These are phyloP conservation scores for Brachionus koreanus DNA, from an alignment of 1,140 invertebrate genomes.

Conservation along the genomic window DNA sequence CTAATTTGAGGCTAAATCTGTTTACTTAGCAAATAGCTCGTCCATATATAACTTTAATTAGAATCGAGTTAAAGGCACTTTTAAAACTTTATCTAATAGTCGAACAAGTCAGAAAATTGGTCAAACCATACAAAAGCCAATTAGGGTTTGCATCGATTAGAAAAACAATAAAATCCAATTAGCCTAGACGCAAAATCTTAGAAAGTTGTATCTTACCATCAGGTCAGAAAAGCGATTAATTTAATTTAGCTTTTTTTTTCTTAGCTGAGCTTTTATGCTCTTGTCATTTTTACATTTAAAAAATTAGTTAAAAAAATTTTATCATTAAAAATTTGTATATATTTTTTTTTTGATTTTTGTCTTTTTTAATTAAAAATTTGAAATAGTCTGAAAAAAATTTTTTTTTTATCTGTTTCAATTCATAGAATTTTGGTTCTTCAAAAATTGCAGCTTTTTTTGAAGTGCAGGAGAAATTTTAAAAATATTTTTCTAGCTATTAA, in stretches of 20 bases:
- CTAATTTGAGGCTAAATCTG: conserved; percentile 6
- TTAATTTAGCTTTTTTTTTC: not conserved
- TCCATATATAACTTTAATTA: not conserved
- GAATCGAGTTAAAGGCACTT: not conserved
- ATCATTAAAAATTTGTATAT: too few species aligned
- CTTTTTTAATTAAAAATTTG: too few species aligned
- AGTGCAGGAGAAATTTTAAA: too few species aligned
- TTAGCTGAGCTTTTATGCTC: not conserved
- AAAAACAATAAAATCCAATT: conserved; percentile 13
- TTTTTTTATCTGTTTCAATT: too few species aligned
- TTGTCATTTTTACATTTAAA: not conserved
- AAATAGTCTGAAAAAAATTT: too few species aligned
- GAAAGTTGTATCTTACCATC: not conserved
- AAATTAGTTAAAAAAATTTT: not conserved
- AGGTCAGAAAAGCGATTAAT: conserved; percentile 29
- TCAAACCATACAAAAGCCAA: not conserved
- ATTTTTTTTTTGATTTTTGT: too few species aligned
- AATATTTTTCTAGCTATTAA: too few species aligned
- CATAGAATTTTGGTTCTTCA: too few species aligned
- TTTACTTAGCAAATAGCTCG: not conserved
- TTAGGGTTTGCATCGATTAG: not conserved
- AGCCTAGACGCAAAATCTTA: conserved; percentile 24
- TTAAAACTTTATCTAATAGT: not conserved
- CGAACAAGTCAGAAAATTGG: not conserved
- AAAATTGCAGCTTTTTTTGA: too few species aligned